phyloP scores from a whole-genome alignment of 2,888 invertebrate genomes.

The Belgica antarctica region DNA sequence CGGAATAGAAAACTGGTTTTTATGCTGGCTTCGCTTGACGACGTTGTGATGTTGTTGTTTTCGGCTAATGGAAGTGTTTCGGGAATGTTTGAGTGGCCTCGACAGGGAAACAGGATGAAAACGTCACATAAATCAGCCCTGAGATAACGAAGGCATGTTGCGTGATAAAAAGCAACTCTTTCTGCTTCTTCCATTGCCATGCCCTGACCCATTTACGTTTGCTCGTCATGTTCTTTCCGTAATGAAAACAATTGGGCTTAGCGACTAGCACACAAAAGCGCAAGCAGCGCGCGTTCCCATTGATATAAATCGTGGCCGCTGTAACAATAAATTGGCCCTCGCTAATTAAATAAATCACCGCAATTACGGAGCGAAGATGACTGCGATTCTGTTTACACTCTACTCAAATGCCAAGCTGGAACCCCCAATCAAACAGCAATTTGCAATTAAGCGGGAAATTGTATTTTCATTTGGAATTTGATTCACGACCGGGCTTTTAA shows the following conservation, averaged over 20 bases:
- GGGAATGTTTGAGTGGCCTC: too few relatives aligned
- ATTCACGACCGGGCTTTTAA: background rate
- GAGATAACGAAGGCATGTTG: too few relatives aligned
- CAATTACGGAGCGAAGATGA: background rate
- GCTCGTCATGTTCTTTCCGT: background rate
- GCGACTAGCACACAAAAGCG: background rate
- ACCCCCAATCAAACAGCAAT: background rate
- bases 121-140: too few relatives aligned
- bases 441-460: background rate
- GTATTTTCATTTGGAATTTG: background rate
- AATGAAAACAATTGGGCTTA: background rate
- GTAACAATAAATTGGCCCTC: too few relatives aligned
- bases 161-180: background rate
- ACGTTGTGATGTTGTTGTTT: too few relatives aligned
- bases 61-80: too few relatives aligned
- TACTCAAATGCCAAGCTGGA: background rate
- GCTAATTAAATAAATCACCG: background rate
- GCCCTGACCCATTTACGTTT: slow-evolving; percentile 6
- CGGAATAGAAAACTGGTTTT: slow-evolving; percentile 25
- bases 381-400: too few relatives aligned
- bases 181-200: background rate
- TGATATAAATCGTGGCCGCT: too few relatives aligned
- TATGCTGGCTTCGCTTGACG: too few relatives aligned
- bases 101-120: too few relatives aligned
- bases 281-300: background rate